Evolutionary conservation across 2,113 vertebrate genomes (phyloP).

Genomic region (Microtus oregoni): DNA sequence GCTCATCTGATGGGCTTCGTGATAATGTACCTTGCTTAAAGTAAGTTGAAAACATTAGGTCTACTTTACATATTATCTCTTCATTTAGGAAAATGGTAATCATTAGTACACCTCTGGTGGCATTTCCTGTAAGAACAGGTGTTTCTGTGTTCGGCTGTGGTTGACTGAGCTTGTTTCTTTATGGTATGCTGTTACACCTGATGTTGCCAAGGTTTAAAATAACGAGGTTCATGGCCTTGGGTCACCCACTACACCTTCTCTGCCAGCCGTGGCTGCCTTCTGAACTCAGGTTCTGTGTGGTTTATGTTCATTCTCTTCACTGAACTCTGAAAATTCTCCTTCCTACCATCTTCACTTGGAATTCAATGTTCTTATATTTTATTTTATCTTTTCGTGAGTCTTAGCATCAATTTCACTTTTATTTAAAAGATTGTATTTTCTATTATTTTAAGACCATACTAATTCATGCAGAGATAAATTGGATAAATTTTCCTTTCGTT

Average conservation of each 20-base stretch:
- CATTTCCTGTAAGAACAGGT: background rate
- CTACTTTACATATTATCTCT: slow-evolving; percentile 30
- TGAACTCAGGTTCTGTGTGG: background rate
- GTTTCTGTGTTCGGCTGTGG: background rate
- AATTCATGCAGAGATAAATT: background rate
- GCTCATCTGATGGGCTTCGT: slow-evolving; percentile 95
- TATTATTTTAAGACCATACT: slow-evolving; percentile 13
- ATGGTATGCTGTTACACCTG: background rate
- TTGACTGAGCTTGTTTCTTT: background rate
- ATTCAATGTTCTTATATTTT: background rate
- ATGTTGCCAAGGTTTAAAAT: background rate
- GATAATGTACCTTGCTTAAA: slow-evolving; percentile 98
- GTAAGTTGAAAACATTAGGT: slow-evolving; percentile 83
- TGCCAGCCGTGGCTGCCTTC: background rate
- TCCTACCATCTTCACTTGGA: background rate
- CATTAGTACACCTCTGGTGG: background rate
- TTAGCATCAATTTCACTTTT: background rate
- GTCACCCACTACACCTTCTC: background rate
- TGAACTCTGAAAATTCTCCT: background rate
- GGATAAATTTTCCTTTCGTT: background rate
- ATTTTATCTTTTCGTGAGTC: slow-evolving; percentile 43
- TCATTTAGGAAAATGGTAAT: background rate
- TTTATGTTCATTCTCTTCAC: background rate
- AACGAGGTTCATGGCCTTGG: background rate
- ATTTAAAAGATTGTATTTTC: slow-evolving; percentile 14